Evolutionary conservation across 2,113 vertebrate genomes (phyloP).

Genomic region (Chaetorhynchus papuensis): DNA sequence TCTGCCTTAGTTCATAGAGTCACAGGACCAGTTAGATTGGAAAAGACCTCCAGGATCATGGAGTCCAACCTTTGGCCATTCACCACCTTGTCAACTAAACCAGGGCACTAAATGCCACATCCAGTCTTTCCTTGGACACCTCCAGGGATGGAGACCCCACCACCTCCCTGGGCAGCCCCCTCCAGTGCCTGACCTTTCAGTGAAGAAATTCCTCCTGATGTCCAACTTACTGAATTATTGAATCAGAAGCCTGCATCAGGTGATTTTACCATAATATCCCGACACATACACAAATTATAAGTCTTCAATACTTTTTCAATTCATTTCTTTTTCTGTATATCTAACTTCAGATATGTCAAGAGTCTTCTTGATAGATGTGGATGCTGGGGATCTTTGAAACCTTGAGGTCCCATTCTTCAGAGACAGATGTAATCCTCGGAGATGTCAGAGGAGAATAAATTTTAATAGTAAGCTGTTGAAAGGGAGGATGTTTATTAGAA

Average conservation of each 20-base stretch:
- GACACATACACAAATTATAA: neutral
- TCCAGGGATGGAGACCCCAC: neutral
- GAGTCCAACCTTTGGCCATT: neutral
- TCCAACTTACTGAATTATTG: neutral
- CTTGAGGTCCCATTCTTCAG: neutral
- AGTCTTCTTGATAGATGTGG: neutral
- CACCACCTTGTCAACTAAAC: neutral
- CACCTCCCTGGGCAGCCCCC: neutral
- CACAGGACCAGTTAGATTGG: neutral
- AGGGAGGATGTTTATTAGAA: neutral
- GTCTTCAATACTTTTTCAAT: neutral
- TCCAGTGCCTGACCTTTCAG: neutral
- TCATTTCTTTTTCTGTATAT: neutral
- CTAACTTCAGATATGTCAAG: neutral
- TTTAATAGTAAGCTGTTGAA: neutral
- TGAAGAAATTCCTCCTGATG: neutral
- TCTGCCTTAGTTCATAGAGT: too few species aligned
- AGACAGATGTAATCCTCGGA: neutral
- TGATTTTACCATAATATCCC: neutral
- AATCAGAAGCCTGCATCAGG: neutral
- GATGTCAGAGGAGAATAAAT: neutral
- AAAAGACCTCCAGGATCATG: neutral
- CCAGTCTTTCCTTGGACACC: neutral
- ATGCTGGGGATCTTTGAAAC: neutral
- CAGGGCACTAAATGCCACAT: accelerated